Evolutionary conservation across 2,797 vertebrate genomes (phyloP).

Genomic region (Gobionotothen gibberifrons): DNA sequence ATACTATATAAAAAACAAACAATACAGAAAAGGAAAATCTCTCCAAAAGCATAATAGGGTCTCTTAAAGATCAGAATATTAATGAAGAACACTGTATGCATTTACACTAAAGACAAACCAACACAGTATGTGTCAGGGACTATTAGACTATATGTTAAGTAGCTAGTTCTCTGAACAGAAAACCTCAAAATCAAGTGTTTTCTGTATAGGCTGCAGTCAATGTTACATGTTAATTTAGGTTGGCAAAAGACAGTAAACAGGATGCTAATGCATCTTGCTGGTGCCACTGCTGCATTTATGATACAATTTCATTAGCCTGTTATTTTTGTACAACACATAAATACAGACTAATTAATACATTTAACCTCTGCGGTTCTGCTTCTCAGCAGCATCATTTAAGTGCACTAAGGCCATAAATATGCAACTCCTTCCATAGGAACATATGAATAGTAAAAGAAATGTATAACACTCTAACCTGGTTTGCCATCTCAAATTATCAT

Average conservation of each 20-base stretch:
- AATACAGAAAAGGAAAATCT: no score
- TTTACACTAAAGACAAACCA: background rate
- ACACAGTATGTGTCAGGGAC: background rate
- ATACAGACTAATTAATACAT: constrained; percentile 2
- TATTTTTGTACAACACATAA: constrained; percentile 4
- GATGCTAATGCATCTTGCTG: background rate
- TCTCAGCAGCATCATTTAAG: background rate
- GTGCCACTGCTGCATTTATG: background rate
- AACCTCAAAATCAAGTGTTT: background rate
- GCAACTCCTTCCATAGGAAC: background rate
- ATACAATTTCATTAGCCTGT: background rate
- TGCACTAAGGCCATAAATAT: background rate
- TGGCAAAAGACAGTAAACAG: background rate
- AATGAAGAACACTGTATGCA: no score
- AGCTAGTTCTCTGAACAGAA: background rate
- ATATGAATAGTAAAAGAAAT: background rate
- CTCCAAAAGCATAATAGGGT: no score
- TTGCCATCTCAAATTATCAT: background rate
- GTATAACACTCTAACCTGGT: background rate
- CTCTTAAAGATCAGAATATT: background rate
- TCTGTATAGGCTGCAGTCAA: background rate
- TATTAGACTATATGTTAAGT: background rate
- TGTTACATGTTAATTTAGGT: background rate
- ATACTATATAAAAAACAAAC: no score
- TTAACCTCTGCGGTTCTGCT: background rate